Base-by-base conservation (phyloP, 1,140 invertebrate genomes). In the Dendrolimus punctatus region DNA sequence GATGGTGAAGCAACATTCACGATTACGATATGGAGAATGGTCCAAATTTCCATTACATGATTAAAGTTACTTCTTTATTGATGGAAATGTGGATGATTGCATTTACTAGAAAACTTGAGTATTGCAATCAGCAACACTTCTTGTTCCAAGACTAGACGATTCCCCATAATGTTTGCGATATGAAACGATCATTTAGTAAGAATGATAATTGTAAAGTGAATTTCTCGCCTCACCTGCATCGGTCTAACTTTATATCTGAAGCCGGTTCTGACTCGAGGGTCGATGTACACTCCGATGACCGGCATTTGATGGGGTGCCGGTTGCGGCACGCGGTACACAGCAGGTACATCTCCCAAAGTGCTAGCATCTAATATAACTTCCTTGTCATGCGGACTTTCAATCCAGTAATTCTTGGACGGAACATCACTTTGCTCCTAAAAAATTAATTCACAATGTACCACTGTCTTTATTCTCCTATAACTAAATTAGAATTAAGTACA, bases 161-260 rank as follows among this genome's bases (percentile, higher is more conserved):
- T 59, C 58, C 63, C 49, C 60, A 67, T 54, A 53, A 48, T 45
- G 59, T 51, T 51, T 38, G 57, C 56, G 53, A 58, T 54, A 58
- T 39, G 53, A 50, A 58, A 44, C 47, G 23, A 23, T 23, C 23
- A 57, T 55, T 57, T 66, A 58, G 62, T 60, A 68, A 62, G 59
- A 61, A 60, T 51, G 55, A 49, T 52, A 62, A 45, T 3, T 47
- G 51, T 54, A 50, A 60, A 65, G 66, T 63, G 59, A 62, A 73
- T 67, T 63, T 72, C 73, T 82, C 67, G 60, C 80, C 83, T 87
- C 74, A 89, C 85, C 66, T 88, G 88, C 68, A 93, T 85, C 0
- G 90, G 90, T 67, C 89, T 90, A 41, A 94, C 93, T 82, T 91
- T 90, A 86, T 95, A 95, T 72, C 89, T 88, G 87, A 94, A 95